A percentile compares a stretch with the other conserved stretches of the same genome.
Conservation (phyloP, 2,888 invertebrate genomes). For the Pristionchus japonicus region DNA sequence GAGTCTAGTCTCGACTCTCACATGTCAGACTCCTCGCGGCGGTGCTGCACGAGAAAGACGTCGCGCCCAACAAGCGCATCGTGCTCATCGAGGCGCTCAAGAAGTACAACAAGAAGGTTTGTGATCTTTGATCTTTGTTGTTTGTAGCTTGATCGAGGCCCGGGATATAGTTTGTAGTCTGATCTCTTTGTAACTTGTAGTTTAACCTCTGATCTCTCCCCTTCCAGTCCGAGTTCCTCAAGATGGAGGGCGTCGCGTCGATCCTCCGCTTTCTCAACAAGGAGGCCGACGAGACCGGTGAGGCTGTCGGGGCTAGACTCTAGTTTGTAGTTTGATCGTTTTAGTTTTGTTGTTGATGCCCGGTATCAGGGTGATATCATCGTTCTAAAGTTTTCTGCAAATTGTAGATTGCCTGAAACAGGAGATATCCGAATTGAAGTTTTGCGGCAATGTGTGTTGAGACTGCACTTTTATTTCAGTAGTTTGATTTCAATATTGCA, state of each 20-base stretch:
- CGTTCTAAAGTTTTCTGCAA: too few relatives aligned
- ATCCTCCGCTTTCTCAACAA: conserved; percentile 30
- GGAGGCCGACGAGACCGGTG: conserved; percentile 22
- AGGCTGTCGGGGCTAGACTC: too few relatives aligned
- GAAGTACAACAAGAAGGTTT: conserved; percentile 35
- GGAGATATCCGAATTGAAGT: too few relatives aligned
- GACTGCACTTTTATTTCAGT: too few relatives aligned
- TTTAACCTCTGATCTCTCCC: conserved; percentile 11
- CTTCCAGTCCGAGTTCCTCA: neutral
- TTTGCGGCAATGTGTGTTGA: too few relatives aligned
- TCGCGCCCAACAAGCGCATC: conserved; percentile 31
- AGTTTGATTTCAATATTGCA: too few relatives aligned
- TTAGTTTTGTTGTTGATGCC: neutral
- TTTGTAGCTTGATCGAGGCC: neutral
- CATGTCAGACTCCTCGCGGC: neutral
- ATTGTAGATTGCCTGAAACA: too few relatives aligned
- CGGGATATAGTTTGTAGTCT: neutral
- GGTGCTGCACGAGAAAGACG: conserved; percentile 15
- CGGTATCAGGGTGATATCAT: neutral
- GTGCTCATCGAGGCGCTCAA: conserved; percentile 27
- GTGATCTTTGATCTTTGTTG: conserved; percentile 6
- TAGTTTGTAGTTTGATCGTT: neutral
- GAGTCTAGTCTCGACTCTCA: neutral
- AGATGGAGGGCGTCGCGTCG: neutral
- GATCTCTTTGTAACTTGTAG: neutral